phyloP scores from a whole-genome alignment of 2,113 vertebrate species.

The human region DNA sequence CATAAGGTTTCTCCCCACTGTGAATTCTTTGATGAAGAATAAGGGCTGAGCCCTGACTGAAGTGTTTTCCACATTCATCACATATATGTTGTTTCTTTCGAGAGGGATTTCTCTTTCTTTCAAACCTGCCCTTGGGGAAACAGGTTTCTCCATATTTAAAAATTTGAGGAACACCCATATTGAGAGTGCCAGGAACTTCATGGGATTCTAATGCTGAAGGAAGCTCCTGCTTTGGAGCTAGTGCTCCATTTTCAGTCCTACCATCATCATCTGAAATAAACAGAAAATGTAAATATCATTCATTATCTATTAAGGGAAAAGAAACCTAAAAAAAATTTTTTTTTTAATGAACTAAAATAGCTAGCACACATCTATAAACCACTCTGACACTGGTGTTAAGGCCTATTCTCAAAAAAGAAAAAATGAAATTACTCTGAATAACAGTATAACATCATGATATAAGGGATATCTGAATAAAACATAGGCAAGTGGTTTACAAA shows the following conservation, averaged over 20 bases:
- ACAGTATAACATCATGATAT: background rate
- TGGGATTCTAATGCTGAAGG: constrained; percentile 64
- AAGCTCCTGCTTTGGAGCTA: constrained; percentile 74
- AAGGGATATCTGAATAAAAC: background rate
- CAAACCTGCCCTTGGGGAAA: constrained; percentile 77
- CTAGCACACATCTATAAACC: background rate
- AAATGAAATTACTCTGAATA: background rate
- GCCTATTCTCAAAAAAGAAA: background rate
- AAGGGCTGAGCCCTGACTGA: constrained; percentile 80
- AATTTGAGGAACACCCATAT: constrained; percentile 74
- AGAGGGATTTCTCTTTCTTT: constrained; percentile 79
- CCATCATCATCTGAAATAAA: constrained; percentile 76
- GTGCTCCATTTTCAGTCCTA: constrained; percentile 71
- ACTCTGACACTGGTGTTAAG: background rate
- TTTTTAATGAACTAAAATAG: background rate
- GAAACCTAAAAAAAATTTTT: background rate
- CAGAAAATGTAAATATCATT: constrained; percentile 58
- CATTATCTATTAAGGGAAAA: background rate
- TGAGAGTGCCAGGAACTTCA: constrained; percentile 66
- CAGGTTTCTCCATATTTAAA: constrained; percentile 79
- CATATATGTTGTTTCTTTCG: constrained; percentile 80
- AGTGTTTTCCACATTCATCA: constrained; percentile 80
- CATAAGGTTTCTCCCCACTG: constrained; percentile 77
- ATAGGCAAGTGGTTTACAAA: background rate
- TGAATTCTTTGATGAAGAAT: constrained; percentile 78